phyloP scores from a whole-genome alignment of 2,113 vertebrate species.

The Calidris pugnax region DNA sequence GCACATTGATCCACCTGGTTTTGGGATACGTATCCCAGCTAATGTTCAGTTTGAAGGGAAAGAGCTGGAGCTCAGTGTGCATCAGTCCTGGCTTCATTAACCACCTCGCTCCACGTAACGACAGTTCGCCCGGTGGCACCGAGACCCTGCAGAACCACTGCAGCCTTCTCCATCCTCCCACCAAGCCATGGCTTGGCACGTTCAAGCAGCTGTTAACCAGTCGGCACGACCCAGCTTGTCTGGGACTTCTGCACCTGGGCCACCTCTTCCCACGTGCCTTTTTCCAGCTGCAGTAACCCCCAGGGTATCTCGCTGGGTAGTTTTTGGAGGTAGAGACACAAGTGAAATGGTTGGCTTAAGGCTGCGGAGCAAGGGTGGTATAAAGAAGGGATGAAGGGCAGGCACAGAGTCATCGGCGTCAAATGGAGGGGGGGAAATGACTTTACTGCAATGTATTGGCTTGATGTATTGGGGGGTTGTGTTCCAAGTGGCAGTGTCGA shows the following conservation, averaged over 20 bases:
- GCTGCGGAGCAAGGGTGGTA: not conserved
- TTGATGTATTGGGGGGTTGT: not conserved
- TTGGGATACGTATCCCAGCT: not conserved
- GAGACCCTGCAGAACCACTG: not conserved
- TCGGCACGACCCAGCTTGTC: not conserved
- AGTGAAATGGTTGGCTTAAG: not conserved
- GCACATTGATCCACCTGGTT: rapidly evolving
- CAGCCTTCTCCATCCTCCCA: not conserved
- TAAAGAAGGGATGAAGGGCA: not conserved
- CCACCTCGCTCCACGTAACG: not conserved
- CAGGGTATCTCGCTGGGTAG: rapidly evolving
- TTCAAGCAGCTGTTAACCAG: not conserved
- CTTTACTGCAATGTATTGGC: not conserved
- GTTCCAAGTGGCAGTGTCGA: rapidly evolving
- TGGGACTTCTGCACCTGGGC: not conserved
- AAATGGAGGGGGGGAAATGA: not conserved
- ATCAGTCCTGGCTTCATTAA: not conserved
- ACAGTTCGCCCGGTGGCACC: not conserved
- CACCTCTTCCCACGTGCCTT: not conserved
- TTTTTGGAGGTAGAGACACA: not conserved
- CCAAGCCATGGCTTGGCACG: rapidly evolving
- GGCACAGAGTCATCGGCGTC: too few relatives aligned
- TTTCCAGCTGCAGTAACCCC: not conserved
- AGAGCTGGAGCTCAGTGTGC: not conserved
- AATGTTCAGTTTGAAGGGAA: not conserved